Evolutionary conservation across 2,888 invertebrate genomes (phyloP).

Genomic region (Dicyrtoma fusca): DNA sequence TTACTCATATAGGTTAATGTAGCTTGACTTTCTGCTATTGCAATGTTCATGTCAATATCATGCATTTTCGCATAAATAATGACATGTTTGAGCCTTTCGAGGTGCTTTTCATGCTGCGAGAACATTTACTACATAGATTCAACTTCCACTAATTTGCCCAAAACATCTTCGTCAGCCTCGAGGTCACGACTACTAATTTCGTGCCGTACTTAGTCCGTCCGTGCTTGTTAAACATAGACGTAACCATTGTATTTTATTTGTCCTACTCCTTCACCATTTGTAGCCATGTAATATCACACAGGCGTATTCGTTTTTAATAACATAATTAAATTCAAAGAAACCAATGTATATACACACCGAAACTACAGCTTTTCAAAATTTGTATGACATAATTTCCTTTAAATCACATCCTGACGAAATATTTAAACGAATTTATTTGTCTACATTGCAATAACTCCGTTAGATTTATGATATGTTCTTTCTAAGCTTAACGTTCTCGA

Average conservation of each 20-base stretch:
- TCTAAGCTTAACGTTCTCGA: not conserved
- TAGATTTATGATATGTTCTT: conserved; percentile 4
- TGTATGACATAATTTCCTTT: too few relatives aligned
- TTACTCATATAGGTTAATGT: too few relatives aligned
- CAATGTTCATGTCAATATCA: conserved; percentile 23
- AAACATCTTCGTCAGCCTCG: not conserved
- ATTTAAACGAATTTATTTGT: conserved; percentile 1
- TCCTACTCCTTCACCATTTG: conserved; percentile 10
- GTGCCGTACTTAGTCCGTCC: not conserved
- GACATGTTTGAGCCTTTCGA: conserved; percentile 28
- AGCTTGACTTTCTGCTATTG: conserved; percentile 20
- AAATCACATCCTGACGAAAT: not conserved
- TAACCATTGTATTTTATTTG: not conserved
- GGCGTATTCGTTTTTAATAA: not conserved
- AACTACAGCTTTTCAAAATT: not conserved
- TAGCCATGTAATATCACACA: conserved; percentile 13
- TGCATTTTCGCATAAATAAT: conserved; percentile 6
- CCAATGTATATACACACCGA: too few relatives aligned
- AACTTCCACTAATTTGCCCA: not conserved
- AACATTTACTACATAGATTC: conserved; percentile 13
- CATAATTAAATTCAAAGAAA: not conserved
- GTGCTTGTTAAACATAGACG: conserved; percentile 17
- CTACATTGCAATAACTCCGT: conserved; percentile 2
- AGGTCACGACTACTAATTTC: not conserved
- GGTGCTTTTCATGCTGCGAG: conserved; percentile 18